A percentile compares a stretch with the other conserved stretches of the same genome.
Conservation (phyloP, 2,888 invertebrate species). For the Agrochola circellaris region DNA sequence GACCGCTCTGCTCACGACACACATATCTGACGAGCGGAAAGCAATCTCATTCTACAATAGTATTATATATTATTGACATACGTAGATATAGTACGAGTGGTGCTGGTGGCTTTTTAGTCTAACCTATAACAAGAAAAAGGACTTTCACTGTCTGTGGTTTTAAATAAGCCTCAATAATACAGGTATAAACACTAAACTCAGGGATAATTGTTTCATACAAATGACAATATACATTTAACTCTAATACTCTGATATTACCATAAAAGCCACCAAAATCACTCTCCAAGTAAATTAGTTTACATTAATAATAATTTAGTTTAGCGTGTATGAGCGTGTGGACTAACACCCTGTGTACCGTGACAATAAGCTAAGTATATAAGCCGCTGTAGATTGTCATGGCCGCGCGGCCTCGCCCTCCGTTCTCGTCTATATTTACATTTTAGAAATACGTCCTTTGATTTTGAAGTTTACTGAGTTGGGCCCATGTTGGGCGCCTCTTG, state of each 20-base stretch:
- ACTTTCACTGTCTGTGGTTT: neutral
- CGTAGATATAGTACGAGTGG: conserved; percentile 73
- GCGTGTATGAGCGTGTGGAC: conserved; percentile 86
- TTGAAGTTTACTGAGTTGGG: conserved; percentile 43
- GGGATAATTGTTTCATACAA: neutral
- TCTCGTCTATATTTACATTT: conserved; percentile 61
- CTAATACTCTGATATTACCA: neutral
- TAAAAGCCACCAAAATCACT: conserved; percentile 49
- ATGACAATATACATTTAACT: neutral
- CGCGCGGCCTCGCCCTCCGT: conserved; percentile 62
- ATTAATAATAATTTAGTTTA: conserved; percentile 73
- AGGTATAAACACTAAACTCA: conserved; percentile 1
- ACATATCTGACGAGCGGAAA: conserved; percentile 86
- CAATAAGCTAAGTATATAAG: conserved; percentile 87
- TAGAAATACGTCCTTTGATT: conserved; percentile 60
- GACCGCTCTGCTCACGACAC: conserved; percentile 79
- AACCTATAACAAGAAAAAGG: neutral
- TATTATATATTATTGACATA: conserved; percentile 76
- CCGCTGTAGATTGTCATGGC: conserved; percentile 79
- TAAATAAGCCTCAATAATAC: neutral
- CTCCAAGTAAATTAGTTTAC: conserved; percentile 60
- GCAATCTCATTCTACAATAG: conserved; percentile 86
- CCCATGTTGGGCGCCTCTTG: conserved; percentile 53
- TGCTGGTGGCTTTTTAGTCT: conserved; percentile 52
- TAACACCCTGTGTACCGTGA: conserved; percentile 87